These are phyloP conservation scores for Drosophila grimshawi DNA, from an alignment of 1,140 invertebrate species.

Conservation along the genomic window DNA sequence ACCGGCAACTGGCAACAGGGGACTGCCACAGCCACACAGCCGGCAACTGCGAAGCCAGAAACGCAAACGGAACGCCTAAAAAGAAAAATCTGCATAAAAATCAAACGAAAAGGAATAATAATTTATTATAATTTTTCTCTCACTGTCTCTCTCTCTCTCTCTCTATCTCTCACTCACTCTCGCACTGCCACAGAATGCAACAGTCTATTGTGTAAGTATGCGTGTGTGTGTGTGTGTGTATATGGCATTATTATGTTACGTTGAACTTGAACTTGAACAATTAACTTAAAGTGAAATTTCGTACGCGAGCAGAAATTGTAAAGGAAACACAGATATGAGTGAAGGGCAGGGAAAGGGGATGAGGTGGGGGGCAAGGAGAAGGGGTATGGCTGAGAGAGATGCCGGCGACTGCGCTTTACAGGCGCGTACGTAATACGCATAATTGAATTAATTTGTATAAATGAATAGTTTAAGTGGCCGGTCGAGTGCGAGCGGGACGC, in stretches of 20 bases:
- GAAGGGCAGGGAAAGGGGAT: not conserved
- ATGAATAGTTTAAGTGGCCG: constrained; percentile 82
- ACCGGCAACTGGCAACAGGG: constrained; percentile 31
- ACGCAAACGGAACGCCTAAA: constrained; percentile 63
- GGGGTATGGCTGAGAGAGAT: constrained; percentile 39
- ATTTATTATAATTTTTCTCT: constrained; percentile 76
- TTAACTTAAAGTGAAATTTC: constrained; percentile 83
- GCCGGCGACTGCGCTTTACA: constrained; percentile 77
- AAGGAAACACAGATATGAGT: constrained; percentile 11
- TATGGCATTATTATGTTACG: constrained; percentile 79
- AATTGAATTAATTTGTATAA: constrained; percentile 84
- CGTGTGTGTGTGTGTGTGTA: constrained; percentile 21
- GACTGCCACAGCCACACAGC: not conserved
- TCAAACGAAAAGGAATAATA: constrained; percentile 82
- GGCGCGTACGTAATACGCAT: constrained; percentile 82
- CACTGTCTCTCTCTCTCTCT: constrained; percentile 27
- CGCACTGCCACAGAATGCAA: constrained; percentile 49
- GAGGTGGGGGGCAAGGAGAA: constrained; percentile 2
- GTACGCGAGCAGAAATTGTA: constrained; percentile 82
- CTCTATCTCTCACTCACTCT: constrained; percentile 22
- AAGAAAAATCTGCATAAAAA: constrained; percentile 73
- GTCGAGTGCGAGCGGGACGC: constrained; percentile 60
- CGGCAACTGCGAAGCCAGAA: constrained; percentile 1
- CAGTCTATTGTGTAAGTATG: constrained; percentile 41
- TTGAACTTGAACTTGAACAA: constrained; percentile 83